Evolutionary conservation across 2,888 invertebrate species (phyloP).

Genomic region (Troilus luridus): DNA sequence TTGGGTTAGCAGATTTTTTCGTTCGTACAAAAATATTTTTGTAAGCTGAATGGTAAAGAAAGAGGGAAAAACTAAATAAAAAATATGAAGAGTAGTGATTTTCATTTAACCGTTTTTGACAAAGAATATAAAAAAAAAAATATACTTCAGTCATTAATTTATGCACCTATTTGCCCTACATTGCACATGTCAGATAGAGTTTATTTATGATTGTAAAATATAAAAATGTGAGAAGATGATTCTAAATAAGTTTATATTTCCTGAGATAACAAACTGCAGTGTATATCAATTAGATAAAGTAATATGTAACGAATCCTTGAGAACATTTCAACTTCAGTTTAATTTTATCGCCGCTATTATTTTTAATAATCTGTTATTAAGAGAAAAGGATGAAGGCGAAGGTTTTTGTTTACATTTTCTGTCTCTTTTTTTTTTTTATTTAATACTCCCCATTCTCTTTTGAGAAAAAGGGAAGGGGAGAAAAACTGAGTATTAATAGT

Average conservation of each 20-base stretch:
- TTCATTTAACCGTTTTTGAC: too few species aligned
- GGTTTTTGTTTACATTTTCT: slow-evolving; percentile 12
- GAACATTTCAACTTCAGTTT: background rate
- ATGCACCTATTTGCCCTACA: background rate
- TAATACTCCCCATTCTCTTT: slow-evolving; percentile 9
- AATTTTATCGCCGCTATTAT: background rate
- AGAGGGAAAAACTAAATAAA: too few species aligned
- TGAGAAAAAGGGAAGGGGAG: background rate
- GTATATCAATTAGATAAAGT: slow-evolving; percentile 9
- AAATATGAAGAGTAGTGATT: too few species aligned
- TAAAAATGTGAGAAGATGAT: background rate
- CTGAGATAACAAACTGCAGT: background rate
- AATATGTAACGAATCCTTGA: slow-evolving; percentile 15
- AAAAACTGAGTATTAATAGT: background rate
- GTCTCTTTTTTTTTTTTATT: background rate
- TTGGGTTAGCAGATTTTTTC: too few species aligned
- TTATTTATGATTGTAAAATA: background rate
- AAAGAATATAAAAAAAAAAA: too few species aligned
- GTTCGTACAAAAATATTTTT: too few species aligned
- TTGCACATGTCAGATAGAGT: background rate
- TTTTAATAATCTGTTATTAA: background rate
- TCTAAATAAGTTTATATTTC: background rate
- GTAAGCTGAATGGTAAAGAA: too few species aligned
- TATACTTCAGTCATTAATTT: too few species aligned
- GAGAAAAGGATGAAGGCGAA: slow-evolving; percentile 6